These are phyloP conservation scores for Sialia sialis DNA, from an alignment of 2,113 vertebrate species.

Conservation along the genomic window DNA sequence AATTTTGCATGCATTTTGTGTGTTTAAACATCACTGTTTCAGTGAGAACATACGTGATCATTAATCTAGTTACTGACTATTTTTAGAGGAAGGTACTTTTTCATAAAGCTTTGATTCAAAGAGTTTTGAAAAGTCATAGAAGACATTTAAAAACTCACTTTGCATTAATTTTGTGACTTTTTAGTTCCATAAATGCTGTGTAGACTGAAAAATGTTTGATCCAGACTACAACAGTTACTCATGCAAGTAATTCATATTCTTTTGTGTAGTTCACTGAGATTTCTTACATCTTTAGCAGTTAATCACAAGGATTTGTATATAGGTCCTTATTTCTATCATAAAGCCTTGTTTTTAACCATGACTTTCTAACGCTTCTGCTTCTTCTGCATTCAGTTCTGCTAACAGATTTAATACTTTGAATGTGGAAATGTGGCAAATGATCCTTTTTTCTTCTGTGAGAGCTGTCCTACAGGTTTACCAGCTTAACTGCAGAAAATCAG, in stretches of 20 bases:
- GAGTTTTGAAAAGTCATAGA: neutral
- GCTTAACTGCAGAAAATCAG: neutral
- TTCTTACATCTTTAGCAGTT: neutral
- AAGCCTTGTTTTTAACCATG: neutral
- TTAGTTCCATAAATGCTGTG: neutral
- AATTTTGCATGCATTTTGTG: constrained; percentile 52
- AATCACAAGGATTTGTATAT: neutral
- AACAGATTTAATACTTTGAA: neutral
- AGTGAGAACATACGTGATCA: neutral
- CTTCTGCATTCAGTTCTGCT: neutral
- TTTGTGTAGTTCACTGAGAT: neutral
- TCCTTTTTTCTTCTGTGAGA: neutral
- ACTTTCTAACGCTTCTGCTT: neutral
- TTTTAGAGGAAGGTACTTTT: constrained; percentile 6
- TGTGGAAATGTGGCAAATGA: neutral
- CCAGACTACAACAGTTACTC: neutral
- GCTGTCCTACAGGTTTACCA: neutral
- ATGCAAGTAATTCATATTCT: neutral
- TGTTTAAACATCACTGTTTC: neutral
- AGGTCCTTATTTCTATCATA: neutral
- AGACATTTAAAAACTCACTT: neutral
- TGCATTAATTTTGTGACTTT: neutral
- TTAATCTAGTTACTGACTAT: neutral
- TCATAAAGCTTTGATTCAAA: neutral
- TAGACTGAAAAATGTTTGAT: neutral